These are phyloP conservation scores for Cryptotis parvus DNA, from an alignment of 2,113 vertebrate genomes.

Conservation along the genomic window DNA sequence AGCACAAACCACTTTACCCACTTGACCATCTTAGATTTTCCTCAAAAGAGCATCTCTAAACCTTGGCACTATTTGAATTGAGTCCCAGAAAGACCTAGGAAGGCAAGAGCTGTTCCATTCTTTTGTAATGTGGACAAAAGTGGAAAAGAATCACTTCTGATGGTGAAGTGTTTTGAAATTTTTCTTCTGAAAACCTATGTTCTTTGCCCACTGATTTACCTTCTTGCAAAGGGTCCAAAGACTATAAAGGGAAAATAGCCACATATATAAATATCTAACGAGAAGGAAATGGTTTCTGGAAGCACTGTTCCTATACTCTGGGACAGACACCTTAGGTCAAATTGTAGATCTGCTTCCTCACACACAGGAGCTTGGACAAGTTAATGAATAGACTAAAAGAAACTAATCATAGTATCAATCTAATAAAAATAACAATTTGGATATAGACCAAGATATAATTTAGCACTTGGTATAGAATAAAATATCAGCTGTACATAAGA, in stretches of 20 bases:
- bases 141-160: not conserved
- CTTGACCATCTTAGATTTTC: not conserved
- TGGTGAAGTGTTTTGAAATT: not conserved
- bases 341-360: not conserved
- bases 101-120: not conserved
- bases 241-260: not conserved
- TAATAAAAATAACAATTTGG: not conserved
- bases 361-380: too few species aligned
- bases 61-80: not conserved
- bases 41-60: not conserved
- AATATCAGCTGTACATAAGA: not conserved
- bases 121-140: not conserved
- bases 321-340: not conserved
- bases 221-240: not conserved
- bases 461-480: not conserved
- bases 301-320: not conserved
- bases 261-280: not conserved
- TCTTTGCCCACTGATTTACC: not conserved
- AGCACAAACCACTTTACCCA: not conserved
- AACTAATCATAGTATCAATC: not conserved
- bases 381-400: too few species aligned
- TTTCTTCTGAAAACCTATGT: not conserved
- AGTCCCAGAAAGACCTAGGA: not conserved
- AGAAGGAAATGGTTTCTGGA: not conserved
- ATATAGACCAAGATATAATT: not conserved